These are phyloP conservation scores for Nannoperca obscura DNA, from an alignment of 2,797 vertebrate species.

Conservation along the genomic window DNA sequence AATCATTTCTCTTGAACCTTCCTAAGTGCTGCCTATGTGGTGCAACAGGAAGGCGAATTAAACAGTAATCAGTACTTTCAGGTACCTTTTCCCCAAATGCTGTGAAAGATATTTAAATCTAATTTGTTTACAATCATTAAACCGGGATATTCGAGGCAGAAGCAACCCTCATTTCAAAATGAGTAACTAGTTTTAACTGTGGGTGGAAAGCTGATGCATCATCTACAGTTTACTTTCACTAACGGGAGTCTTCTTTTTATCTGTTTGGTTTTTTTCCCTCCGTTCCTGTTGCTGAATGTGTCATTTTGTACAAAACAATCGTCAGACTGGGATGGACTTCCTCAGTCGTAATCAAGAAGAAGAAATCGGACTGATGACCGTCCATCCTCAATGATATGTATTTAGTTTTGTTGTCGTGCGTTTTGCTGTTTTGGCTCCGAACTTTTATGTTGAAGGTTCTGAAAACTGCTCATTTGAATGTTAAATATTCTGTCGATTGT, in stretches of 20 bases:
- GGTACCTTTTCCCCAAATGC: neutral
- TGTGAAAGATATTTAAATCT: conserved; percentile 22
- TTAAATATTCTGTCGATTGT: conserved; percentile 33
- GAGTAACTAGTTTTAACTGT: neutral
- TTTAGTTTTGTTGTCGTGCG: neutral
- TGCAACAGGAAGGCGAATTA: neutral
- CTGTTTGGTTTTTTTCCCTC: conserved; percentile 1
- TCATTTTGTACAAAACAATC: conserved; percentile 39
- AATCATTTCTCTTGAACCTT: neutral
- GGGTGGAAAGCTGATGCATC: conserved; percentile 26
- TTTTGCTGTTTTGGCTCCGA: neutral
- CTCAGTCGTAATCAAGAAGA: conserved; percentile 23
- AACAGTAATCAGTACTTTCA: neutral
- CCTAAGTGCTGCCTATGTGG: neutral
- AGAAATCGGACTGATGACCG: neutral
- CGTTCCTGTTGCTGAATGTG: conserved; percentile 29
- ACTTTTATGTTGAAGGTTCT: conserved; percentile 43
- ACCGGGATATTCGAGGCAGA: conserved; percentile 16
- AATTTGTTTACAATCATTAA: conserved; percentile 48
- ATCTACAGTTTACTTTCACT: conserved; percentile 24
- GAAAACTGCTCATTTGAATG: conserved; percentile 52
- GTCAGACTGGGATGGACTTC: conserved; percentile 1
- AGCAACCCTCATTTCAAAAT: conserved; percentile 9
- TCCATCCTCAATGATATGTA: neutral
- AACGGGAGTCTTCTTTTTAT: neutral